Conservation (phyloP, 2,888 invertebrate species). For the Heteropelma amictum region DNA sequence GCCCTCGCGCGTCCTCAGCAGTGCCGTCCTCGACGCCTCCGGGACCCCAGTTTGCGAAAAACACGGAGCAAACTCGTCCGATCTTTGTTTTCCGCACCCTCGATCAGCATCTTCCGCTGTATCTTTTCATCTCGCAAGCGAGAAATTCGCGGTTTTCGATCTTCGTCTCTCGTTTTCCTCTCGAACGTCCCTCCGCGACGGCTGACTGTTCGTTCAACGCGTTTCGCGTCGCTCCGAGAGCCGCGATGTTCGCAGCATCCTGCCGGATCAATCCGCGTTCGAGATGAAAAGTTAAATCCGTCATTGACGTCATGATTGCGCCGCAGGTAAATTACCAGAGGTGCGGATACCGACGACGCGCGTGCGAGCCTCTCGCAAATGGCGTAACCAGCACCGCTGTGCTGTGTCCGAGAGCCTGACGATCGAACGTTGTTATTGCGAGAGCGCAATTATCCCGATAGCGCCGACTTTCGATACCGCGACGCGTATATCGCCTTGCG, state of each 20-base stretch:
- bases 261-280: constrained; percentile 16
- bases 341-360: not conserved
- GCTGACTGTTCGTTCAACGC: too few species aligned
- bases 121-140: not conserved
- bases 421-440: not conserved
- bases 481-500: too few species aligned
- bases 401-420: not conserved
- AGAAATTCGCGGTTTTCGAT: not conserved
- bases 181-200: too few species aligned
- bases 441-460: constrained; percentile 17
- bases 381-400: constrained; percentile 23
- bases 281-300: constrained; percentile 46
- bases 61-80: not conserved
- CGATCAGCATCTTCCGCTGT: not conserved
- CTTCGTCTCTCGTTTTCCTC: too few species aligned
- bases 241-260: constrained; percentile 10
- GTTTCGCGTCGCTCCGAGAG: too few species aligned
- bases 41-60: constrained; percentile 33
- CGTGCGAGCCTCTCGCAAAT: not conserved
- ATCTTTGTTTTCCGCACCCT: not conserved
- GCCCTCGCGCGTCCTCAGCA: constrained; percentile 54
- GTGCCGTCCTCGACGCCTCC: constrained; percentile 28
- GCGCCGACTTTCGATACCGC: too few species aligned
- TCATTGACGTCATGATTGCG: constrained; percentile 51
- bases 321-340: not conserved